Conservation (phyloP, 2,888 invertebrate genomes). For the Allacma fusca region DNA sequence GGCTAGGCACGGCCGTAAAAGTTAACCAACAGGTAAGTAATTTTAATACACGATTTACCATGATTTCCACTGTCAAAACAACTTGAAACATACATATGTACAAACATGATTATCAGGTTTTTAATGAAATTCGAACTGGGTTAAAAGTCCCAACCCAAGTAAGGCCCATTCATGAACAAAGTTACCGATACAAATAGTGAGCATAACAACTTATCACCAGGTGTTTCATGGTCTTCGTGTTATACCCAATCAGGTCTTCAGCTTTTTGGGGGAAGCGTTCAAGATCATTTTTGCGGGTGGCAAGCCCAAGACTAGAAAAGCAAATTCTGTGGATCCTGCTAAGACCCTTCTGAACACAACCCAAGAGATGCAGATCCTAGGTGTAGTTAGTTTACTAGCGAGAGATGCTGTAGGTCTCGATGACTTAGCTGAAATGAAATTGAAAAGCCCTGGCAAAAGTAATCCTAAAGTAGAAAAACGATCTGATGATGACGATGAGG, state of each 20-base stretch:
- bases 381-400: conserved; percentile 40
- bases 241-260: conserved; percentile 40
- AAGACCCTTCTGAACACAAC: conserved; percentile 24
- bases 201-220: too few species aligned
- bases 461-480: neutral
- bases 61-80: neutral
- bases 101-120: conserved; percentile 21
- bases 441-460: neutral
- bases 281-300: conserved; percentile 43
- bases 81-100: neutral
- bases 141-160: too few species aligned
- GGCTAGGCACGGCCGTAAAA: conserved; percentile 47
- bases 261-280: conserved; percentile 44
- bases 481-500: conserved; percentile 17
- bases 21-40: conserved; percentile 48
- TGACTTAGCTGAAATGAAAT: neutral
- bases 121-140: neutral
- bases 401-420: neutral
- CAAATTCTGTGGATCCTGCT: conserved; percentile 32
- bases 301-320: conserved; percentile 3
- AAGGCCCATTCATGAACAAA: too few species aligned
- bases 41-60: neutral
- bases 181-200: too few species aligned
- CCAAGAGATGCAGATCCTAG: conserved; percentile 32
- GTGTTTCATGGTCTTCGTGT: conserved; percentile 18